phyloP scores from a whole-genome alignment of 2,888 invertebrate species.

The Glyphotaelius pellucidus region DNA sequence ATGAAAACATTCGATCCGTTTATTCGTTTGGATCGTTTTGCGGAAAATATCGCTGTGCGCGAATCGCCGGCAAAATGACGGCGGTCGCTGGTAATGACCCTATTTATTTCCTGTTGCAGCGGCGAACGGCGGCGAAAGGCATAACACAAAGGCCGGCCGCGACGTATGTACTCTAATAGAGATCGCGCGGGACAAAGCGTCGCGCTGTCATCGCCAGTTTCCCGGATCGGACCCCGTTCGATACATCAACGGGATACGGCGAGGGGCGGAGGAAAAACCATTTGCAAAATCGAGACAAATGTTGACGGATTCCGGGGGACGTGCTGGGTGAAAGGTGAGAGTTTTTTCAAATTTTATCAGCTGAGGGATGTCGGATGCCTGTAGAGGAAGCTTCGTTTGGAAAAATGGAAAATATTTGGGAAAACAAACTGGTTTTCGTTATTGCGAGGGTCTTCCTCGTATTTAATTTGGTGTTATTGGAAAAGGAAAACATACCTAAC shows the following conservation, averaged over 20 bases:
- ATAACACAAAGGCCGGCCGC: not conserved
- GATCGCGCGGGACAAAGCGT: not conserved
- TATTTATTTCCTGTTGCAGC: constrained; percentile 44
- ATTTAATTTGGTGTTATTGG: too few relatives aligned
- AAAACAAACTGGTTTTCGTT: not conserved
- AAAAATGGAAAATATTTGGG: not conserved
- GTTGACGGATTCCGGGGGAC: not conserved
- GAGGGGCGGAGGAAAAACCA: not conserved
- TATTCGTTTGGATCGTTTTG: constrained; percentile 67
- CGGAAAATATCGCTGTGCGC: not conserved
- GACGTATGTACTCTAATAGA: not conserved
- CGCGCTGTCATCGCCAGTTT: constrained; percentile 16
- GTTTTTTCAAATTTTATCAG: constrained; percentile 2
- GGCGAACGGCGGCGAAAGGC: not conserved
- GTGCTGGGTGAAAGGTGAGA: not conserved
- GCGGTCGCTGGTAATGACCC: constrained; percentile 33
- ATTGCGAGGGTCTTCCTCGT: too few relatives aligned
- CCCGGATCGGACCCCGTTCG: not conserved
- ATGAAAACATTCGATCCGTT: not conserved
- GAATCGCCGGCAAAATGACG: constrained; percentile 27
- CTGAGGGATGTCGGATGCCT: not conserved
- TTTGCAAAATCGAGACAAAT: constrained; percentile 26
- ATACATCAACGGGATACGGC: not conserved
- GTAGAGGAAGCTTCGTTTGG: not conserved
- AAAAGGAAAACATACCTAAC: too few relatives aligned